Evolutionary conservation across 1,140 invertebrate species (phyloP).

Genomic region (Diplogasteroides magnus): DNA sequence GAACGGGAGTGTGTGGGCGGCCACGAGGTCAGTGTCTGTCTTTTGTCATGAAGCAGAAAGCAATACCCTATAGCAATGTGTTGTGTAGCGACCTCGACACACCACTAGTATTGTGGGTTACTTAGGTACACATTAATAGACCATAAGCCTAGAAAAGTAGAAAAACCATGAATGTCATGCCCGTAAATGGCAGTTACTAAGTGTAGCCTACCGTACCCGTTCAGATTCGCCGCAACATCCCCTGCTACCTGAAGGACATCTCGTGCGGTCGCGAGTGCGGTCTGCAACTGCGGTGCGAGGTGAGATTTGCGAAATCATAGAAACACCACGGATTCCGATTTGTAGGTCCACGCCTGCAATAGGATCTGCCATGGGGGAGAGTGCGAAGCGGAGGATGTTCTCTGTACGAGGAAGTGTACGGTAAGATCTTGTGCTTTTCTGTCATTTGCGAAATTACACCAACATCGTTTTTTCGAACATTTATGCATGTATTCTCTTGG

Average conservation of each 20-base stretch:
- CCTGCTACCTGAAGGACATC: constrained; percentile 78
- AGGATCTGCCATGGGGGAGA: constrained; percentile 69
- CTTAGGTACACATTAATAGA: not conserved
- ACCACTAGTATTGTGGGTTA: too few relatives aligned
- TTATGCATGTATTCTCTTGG: too few relatives aligned
- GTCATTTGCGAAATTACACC: too few relatives aligned
- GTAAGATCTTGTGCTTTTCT: too few relatives aligned
- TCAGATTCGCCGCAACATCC: constrained; percentile 74
- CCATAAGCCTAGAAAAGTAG: too few relatives aligned
- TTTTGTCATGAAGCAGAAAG: not conserved
- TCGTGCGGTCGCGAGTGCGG: constrained; percentile 82
- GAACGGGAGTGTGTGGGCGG: constrained; percentile 79
- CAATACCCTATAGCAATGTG: too few relatives aligned
- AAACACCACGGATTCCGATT: not conserved
- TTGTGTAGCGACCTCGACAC: too few relatives aligned
- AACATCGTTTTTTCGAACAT: too few relatives aligned
- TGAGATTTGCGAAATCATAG: not conserved
- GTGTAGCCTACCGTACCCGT: too few relatives aligned
- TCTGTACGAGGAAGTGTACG: not conserved
- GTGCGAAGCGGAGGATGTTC: constrained; percentile 12
- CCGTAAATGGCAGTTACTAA: too few relatives aligned
- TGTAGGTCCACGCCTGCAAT: constrained; percentile 68
- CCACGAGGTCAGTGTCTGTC: constrained; percentile 67
- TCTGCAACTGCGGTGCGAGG: constrained; percentile 70
- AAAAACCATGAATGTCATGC: too few relatives aligned